Percentiles rank a stretch among this genome's conserved stretches.
phyloP scores from a whole-genome alignment of 2,888 invertebrate genomes.

The Digitonthophagus gazella region DNA sequence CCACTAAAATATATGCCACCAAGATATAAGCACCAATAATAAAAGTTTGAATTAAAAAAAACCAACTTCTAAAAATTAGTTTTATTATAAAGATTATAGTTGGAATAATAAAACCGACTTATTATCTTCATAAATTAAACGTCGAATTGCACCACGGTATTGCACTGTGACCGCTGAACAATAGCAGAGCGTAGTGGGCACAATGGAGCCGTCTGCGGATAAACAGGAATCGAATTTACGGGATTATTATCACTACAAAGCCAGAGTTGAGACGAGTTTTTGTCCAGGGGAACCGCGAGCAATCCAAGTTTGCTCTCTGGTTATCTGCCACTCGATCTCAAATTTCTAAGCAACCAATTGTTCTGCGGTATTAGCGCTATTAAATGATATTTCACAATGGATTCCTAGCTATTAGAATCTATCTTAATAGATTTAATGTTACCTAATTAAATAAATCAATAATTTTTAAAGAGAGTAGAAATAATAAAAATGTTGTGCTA shows the following conservation, averaged over 20 bases:
- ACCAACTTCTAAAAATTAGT: not conserved
- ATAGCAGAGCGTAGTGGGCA: constrained; percentile 4
- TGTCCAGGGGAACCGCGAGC: constrained; percentile 3
- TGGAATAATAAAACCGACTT: constrained; percentile 4
- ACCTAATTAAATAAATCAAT: too few species aligned
- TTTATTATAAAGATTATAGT: too few species aligned
- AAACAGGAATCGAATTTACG: constrained; percentile 14
- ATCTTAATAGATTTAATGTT: too few species aligned
- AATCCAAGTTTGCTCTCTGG: constrained; percentile 6
- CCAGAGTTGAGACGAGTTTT: constrained; percentile 7
- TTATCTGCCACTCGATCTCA: constrained; percentile 5
- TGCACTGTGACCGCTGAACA: constrained; percentile 15
- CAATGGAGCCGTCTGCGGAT: constrained; percentile 12
- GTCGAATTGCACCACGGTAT: constrained; percentile 8
- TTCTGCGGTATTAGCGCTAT: not conserved
- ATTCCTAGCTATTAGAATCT: not conserved
- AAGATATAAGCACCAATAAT: too few species aligned
- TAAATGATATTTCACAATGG: not conserved
- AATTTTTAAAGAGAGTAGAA: too few species aligned
- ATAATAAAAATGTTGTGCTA: too few species aligned
- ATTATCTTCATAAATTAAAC: constrained; percentile 11
- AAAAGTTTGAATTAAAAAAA: not conserved
- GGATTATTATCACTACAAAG: constrained; percentile 4
- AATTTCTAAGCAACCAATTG: not conserved
- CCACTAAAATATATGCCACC: too few species aligned